A percentile compares a stretch with the other conserved stretches of the same genome.
Conservation (phyloP, 2,888 invertebrate species). For the Synergus gifuensis region DNA sequence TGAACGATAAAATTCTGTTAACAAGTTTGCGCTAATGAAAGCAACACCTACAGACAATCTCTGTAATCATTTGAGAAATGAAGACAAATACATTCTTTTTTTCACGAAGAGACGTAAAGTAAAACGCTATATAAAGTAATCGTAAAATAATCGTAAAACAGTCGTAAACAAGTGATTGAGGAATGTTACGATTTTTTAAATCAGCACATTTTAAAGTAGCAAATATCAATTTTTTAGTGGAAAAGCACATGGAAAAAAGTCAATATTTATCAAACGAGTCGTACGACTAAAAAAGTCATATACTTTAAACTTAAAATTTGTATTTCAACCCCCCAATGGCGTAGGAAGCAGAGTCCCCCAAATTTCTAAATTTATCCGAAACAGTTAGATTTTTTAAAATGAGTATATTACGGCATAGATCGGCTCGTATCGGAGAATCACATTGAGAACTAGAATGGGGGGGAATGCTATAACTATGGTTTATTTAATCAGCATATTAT, state of each 20-base stretch:
- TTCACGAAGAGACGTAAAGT: not conserved
- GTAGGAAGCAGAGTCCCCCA: too few relatives aligned
- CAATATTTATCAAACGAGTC: too few relatives aligned
- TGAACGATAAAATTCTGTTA: conserved; percentile 10
- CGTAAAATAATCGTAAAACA: too few relatives aligned
- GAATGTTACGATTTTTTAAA: not conserved
- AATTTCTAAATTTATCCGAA: too few relatives aligned
- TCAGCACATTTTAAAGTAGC: too few relatives aligned
- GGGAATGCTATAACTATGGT: conserved; percentile 43
- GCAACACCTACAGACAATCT: conserved; percentile 5
- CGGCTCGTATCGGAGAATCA: not conserved
- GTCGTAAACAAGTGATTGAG: not conserved
- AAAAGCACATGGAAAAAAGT: too few relatives aligned
- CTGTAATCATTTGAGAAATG: not conserved
- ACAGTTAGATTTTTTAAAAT: too few relatives aligned
- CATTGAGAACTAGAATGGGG: not conserved
- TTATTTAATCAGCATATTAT: not conserved
- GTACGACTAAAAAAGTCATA: too few relatives aligned
- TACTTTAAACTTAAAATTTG: too few relatives aligned
- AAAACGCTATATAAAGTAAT: too few relatives aligned
- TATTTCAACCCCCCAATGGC: too few relatives aligned
- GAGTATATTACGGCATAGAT: not conserved
- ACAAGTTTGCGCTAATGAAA: conserved; percentile 36
- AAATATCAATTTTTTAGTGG: too few relatives aligned
- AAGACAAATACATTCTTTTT: not conserved